phyloP scores from a whole-genome alignment of 2,113 vertebrate genomes.

The Zosterops japonicus region DNA sequence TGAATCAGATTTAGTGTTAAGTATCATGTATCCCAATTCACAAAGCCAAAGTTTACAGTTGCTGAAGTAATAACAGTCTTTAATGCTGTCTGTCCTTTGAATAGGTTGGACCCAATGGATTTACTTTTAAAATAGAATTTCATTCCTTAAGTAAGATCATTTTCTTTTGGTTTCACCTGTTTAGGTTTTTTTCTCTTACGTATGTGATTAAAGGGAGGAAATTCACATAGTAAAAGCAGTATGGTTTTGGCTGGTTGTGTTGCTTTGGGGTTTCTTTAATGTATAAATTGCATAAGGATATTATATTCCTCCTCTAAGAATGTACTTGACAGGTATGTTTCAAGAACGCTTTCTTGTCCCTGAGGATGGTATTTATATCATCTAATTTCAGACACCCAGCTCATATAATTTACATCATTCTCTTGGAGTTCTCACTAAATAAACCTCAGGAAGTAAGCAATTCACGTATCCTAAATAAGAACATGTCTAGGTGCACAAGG shows the following conservation, averaged over 20 bases:
- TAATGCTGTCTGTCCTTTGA: neutral
- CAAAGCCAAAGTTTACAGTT: neutral
- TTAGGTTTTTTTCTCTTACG: neutral
- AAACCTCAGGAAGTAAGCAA: neutral
- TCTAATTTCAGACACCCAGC: neutral
- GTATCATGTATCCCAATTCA: neutral
- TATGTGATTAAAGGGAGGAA: neutral
- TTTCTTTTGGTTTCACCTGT: neutral
- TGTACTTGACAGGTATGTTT: neutral
- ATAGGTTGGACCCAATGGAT: neutral
- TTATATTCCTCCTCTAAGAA: neutral
- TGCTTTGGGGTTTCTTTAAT: rapidly evolving
- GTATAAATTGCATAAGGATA: neutral
- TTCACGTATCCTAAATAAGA: neutral
- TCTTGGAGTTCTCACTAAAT: neutral
- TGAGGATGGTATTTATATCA: neutral
- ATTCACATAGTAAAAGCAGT: neutral
- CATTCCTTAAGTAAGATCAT: neutral
- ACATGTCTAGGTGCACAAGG: neutral
- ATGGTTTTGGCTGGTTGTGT: neutral
- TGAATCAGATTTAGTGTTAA: neutral
- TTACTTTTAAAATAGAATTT: neutral
- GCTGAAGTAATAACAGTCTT: neutral
- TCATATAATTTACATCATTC: neutral
- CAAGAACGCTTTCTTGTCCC: neutral